Evolutionary conservation across 2,113 vertebrate genomes (phyloP), one percentile per base, ranked within the genome.

Genomic region (Amblyornis subalaris): DNA sequence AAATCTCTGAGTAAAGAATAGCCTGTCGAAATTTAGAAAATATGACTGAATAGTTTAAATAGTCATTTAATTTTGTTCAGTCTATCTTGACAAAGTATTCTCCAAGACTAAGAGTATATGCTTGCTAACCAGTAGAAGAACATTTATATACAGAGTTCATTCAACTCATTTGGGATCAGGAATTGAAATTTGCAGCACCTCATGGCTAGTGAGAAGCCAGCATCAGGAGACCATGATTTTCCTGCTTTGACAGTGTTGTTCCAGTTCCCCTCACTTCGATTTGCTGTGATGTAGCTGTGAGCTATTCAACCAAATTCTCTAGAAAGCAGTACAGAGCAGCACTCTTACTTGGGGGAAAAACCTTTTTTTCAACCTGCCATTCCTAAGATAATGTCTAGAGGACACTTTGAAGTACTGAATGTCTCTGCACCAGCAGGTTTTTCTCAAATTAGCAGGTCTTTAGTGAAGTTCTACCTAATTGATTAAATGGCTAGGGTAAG

Each of bases 401-500:
- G 33, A 70, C 33, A 77, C 33, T 79, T 71, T 44, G 55, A 75
- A 92, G 61, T 65, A 53, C 23, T 29, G 14, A 55, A 64, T 28
- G 1, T 78, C 21, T 92, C 61, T 79, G 31, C 74, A 73, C 29
- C 19, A 76, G 66, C 35, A 79, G 64, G 50, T 64, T 91, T 86
- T 94, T 85, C 85, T 64, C 51, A 79, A 74, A 88, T 91, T 71
- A 89, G 4, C 10, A 51, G 36, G 14, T 45, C 69, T 94, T 88
- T 58, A 64, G 26, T 73, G 45, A 26, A 65, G 36, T 85, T 89
- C 25, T 83, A 85, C 31, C 44, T 93, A 95, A 88, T 9, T 77
- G 75, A 91, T 96, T 91, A 83, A 94, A 80, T 66, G 51, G 24
- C 33, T 40, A 64, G 44, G 55, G 48, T 76, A 93, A 93, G 84